phyloP scores from a whole-genome alignment of 2,888 invertebrate genomes.

The Hemistola chrysoprasaria region DNA sequence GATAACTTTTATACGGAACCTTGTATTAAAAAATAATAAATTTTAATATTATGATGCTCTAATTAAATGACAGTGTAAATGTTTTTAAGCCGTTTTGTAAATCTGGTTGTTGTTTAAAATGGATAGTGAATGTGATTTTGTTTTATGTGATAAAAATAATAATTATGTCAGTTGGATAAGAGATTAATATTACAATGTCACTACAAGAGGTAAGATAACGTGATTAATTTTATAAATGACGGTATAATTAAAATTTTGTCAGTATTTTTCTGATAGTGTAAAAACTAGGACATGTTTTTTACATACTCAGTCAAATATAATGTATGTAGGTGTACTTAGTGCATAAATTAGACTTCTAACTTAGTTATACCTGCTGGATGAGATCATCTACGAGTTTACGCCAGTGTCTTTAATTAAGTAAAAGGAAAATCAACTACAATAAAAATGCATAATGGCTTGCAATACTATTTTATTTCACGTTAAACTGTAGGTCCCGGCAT shows the following conservation, averaged over 20 bases:
- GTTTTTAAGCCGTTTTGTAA: slow-evolving; percentile 7
- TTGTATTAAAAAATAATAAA: too few species aligned
- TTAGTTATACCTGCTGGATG: slow-evolving; percentile 16
- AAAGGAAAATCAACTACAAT: slow-evolving; percentile 21
- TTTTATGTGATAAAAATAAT: slow-evolving; percentile 50
- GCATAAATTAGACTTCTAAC: slow-evolving; percentile 1
- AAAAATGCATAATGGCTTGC: too few species aligned
- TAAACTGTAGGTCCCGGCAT: too few species aligned
- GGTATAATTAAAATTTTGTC: slow-evolving; percentile 10
- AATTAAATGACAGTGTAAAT: slow-evolving; percentile 12
- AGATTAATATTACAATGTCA: slow-evolving; percentile 64
- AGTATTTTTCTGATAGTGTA: too few species aligned
- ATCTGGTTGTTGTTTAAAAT: neutral
- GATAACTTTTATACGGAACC: too few species aligned
- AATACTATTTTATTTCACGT: too few species aligned
- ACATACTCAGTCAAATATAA: too few species aligned
- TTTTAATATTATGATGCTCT: too few species aligned
- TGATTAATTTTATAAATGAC: slow-evolving; percentile 24
- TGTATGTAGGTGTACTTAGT: neutral
- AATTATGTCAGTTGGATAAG: slow-evolving; percentile 56
- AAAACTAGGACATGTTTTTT: too few species aligned
- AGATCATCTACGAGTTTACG: slow-evolving; percentile 25
- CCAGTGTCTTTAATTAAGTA: slow-evolving; percentile 17
- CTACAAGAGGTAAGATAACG: slow-evolving; percentile 66
- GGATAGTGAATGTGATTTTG: slow-evolving; percentile 18